Evolutionary conservation across 1,140 invertebrate species (phyloP).

Genomic region (Lepidurus apus): DNA sequence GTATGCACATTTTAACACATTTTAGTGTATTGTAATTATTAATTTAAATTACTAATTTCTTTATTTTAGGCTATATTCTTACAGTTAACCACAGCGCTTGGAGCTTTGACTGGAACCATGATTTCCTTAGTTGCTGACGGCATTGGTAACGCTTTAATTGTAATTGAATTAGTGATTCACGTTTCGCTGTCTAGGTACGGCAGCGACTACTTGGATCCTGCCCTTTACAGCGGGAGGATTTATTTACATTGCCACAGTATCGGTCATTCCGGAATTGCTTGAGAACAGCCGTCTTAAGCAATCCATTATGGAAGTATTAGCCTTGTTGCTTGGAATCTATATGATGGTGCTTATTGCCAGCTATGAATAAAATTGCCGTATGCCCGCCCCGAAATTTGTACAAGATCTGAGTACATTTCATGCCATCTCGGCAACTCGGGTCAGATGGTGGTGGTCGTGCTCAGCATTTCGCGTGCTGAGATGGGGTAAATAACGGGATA

Average conservation of each 20-base stretch:
- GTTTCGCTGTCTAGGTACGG: conserved; percentile 52
- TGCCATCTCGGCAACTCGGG: no score
- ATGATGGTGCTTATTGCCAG: conserved; percentile 89
- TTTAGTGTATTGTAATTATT: not conserved
- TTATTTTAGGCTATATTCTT: conserved; percentile 72
- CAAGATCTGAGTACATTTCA: not conserved
- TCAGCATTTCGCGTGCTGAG: no score
- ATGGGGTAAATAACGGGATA: no score
- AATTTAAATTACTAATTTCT: conserved; percentile 38
- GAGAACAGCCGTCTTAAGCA: conserved; percentile 77
- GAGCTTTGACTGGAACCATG: conserved; percentile 84
- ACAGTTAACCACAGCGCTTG: conserved; percentile 87
- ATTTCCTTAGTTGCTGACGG: conserved; percentile 75
- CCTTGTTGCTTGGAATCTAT: conserved; percentile 73
- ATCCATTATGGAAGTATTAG: conserved; percentile 76
- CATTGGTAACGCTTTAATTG: conserved; percentile 47
- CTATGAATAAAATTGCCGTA: conserved; percentile 60
- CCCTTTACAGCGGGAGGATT: conserved; percentile 97
- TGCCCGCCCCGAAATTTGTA: not conserved
- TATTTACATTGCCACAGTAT: conserved; percentile 96
- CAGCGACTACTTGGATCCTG: conserved; percentile 76
- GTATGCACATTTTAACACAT: conserved; percentile 44
- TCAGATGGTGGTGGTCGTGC: no score
- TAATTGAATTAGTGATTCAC: conserved; percentile 23
- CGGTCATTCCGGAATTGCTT: conserved; percentile 89